phyloP scores from a whole-genome alignment of 2,888 invertebrate species.

The Nyleta sp. region DNA sequence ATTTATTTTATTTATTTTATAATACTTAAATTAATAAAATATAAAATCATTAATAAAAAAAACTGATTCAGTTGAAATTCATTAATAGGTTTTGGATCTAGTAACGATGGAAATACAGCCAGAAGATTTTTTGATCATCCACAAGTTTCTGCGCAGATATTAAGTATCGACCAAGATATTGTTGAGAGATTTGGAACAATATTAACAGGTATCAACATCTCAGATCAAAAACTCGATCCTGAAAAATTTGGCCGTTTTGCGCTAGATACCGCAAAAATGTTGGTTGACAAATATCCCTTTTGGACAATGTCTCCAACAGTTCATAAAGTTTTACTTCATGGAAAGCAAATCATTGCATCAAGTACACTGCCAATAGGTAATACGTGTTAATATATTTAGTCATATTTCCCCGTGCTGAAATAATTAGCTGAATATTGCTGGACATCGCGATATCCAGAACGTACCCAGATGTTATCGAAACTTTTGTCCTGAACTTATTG shows the following conservation, averaged over 20 bases:
- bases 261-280: constrained; percentile 28
- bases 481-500: too few relatives aligned
- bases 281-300: constrained; percentile 20
- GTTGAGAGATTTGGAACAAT: constrained; percentile 15
- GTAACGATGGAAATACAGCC: constrained; percentile 18
- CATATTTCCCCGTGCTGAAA: too few relatives aligned
- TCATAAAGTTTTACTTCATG: constrained; percentile 36
- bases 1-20: too few relatives aligned
- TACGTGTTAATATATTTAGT: too few relatives aligned
- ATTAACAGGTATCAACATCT: constrained; percentile 22
- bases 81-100: constrained; percentile 8
- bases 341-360: constrained; percentile 15
- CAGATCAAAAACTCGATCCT: constrained; percentile 15
- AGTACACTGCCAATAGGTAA: constrained; percentile 29
- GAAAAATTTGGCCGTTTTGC: constrained; percentile 31
- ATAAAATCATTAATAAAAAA: too few relatives aligned
- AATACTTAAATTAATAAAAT: too few relatives aligned
- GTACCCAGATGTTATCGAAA: too few relatives aligned
- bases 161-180: background rate
- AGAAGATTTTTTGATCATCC: constrained; percentile 6
- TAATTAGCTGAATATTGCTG: too few relatives aligned
- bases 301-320: constrained; percentile 33
- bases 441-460: too few relatives aligned
- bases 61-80: too few relatives aligned
- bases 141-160: background rate